These are phyloP conservation scores for Brienomyrus longianalis DNA, from an alignment of 2,113 vertebrate genomes.

Conservation along the genomic window DNA sequence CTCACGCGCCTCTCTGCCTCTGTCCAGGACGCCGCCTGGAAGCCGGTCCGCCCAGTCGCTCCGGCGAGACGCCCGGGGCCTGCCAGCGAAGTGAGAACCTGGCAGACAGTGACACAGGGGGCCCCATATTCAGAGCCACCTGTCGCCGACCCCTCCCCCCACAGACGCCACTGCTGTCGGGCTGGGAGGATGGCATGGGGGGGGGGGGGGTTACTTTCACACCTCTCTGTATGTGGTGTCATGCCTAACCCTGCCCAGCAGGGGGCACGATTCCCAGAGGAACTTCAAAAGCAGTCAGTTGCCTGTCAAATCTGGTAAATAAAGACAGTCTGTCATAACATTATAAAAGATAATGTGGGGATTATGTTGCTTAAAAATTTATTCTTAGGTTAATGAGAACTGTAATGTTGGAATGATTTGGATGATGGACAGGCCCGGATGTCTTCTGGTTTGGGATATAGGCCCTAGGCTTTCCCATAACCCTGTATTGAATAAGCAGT, in stretches of 20 bases:
- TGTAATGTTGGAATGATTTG: background rate
- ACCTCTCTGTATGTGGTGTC: background rate
- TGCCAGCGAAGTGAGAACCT: background rate
- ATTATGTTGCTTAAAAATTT: background rate
- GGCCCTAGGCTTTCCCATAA: background rate
- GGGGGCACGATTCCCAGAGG: background rate
- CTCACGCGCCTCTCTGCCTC: background rate
- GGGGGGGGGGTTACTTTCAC: background rate
- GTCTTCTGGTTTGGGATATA: background rate
- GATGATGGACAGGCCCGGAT: background rate
- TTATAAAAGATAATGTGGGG: background rate
- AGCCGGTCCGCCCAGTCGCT: background rate
- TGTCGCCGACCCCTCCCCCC: background rate
- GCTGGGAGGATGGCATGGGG: background rate
- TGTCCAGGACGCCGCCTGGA: background rate
- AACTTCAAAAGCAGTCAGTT: background rate
- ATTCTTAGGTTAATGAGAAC: background rate
- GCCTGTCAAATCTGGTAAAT: background rate
- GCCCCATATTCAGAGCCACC: background rate
- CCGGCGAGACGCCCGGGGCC: background rate
- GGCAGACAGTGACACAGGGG: background rate
- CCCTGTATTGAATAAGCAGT: background rate
- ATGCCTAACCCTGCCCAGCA: background rate
- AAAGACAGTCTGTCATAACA: background rate
- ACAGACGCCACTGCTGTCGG: background rate